Conservation (phyloP, 2,888 invertebrate genomes). For the Chesias legatella region DNA sequence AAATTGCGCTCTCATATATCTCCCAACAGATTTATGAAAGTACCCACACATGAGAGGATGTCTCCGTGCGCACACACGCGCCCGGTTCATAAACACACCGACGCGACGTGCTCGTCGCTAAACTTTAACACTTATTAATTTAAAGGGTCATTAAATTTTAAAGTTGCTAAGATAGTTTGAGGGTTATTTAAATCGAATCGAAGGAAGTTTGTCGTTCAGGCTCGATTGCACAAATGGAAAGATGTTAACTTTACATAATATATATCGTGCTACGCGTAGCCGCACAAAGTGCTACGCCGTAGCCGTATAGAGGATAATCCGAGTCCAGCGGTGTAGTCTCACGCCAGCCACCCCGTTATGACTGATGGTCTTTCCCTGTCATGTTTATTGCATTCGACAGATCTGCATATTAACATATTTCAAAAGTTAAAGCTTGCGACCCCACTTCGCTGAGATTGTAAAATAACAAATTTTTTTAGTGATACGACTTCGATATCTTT, state of each 20-base stretch:
- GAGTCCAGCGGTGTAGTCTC: slow-evolving; percentile 68
- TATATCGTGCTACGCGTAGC: slow-evolving; percentile 57
- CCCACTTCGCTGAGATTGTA: slow-evolving; percentile 22
- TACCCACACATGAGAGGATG: slow-evolving; percentile 82
- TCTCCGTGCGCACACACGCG: slow-evolving; percentile 61
- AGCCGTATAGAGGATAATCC: slow-evolving; percentile 71
- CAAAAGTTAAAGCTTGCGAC: slow-evolving; percentile 50
- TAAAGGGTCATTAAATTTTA: slow-evolving; percentile 69
- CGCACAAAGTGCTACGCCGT: slow-evolving; percentile 57
- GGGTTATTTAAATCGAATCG: slow-evolving; percentile 29
- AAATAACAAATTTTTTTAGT: slow-evolving; percentile 7
- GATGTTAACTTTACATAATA: no score
- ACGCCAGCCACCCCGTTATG: slow-evolving; percentile 64
- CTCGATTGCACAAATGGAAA: no score
- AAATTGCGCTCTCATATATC: slow-evolving; percentile 95
- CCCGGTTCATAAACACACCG: slow-evolving; percentile 40
- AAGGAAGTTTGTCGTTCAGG: slow-evolving; percentile 19
- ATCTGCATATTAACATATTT: slow-evolving; percentile 51
- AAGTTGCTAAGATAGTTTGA: slow-evolving; percentile 41
- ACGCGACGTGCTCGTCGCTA: slow-evolving; percentile 40
- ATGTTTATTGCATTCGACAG: slow-evolving; percentile 68
- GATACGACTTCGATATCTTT: not conserved
- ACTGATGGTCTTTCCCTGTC: slow-evolving; percentile 67
- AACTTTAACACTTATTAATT: slow-evolving; percentile 77
- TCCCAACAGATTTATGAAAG: slow-evolving; percentile 94